Evolutionary conservation across 64 coral and sea anemone species (phyloP), one percentile per base, ranked within the genome.

Genomic region (Stylophora pistillata): DNA sequence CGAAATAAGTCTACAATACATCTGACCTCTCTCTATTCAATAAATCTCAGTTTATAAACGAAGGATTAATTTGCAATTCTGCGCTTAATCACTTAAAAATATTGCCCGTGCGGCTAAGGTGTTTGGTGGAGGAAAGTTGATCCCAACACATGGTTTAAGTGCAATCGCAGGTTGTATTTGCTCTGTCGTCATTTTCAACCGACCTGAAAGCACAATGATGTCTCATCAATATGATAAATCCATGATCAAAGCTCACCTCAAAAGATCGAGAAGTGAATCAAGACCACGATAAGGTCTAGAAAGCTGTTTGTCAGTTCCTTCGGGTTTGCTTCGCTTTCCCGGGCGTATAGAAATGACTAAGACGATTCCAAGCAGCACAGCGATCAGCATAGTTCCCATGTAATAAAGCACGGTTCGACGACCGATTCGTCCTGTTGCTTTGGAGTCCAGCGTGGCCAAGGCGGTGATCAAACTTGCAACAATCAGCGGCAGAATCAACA

Each of bases 331-430:
- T 15, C 77, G 85, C 47, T 87, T 77, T 1, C 93, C 93, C 15
- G 93, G 93, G 70, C 68, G 85, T 73, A 95, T 95, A 53, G 55
- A 26, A 9, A 78, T 74, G 20, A 91, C 89, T 13, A 95, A 58
- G 27, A 95, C 57, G 10, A 95, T 95, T 9, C 93, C 93, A 75
- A 91, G 66, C n/a, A 95, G 27, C 17, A 91, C 93, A 28, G 93
- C 93, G 18, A 95, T 64, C 55, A 95, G 26, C 29, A 89, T 95
- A 13, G 93, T 95, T 27, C 64, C 78, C 13, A 95, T 29, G 62
- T 95, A 95, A 34, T 95, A 95, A 41, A 91, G 56, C 9, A 95
- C 56, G 15, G 93, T 95, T 13, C 93, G 88, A 47, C 93, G 93
- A 21, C 93, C 93, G 29, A 95, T 95, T 41, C 86, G 79, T 23